Conservation (phyloP, 2,113 vertebrate species). For the Sminthopsis crassicaudata region DNA sequence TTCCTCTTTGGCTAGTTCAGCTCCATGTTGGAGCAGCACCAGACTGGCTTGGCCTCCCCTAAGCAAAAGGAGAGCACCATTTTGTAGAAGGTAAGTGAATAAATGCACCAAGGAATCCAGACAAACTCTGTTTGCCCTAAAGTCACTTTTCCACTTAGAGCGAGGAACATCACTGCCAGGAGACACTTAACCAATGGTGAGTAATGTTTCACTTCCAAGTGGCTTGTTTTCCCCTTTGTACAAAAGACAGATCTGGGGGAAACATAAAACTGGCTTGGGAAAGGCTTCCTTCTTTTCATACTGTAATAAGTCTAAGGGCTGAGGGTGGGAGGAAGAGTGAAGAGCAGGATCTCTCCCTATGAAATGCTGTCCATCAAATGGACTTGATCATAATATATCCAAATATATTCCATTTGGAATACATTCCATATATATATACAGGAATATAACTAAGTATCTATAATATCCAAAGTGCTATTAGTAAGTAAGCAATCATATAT, state of each 20-base stretch:
- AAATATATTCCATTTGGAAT: not conserved
- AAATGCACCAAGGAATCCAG: not conserved
- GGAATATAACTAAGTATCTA: too few relatives aligned
- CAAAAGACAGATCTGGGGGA: slow-evolving; percentile 72
- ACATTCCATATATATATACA: too few relatives aligned
- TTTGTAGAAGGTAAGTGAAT: not conserved
- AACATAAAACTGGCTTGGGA: slow-evolving; percentile 48
- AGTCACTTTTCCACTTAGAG: slow-evolving; percentile 53
- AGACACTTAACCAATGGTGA: slow-evolving; percentile 65
- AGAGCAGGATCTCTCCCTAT: not conserved
- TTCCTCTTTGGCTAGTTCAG: not conserved
- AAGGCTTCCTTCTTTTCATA: slow-evolving; percentile 36
- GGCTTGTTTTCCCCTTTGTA: slow-evolving; percentile 49
- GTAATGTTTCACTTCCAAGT: slow-evolving; percentile 60
- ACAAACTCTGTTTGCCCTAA: slow-evolving; percentile 50
- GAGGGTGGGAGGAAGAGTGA: not conserved
- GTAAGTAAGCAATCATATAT: not conserved
- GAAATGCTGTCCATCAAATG: not conserved
- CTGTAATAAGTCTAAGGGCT: slow-evolving; percentile 11
- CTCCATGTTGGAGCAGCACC: not conserved
- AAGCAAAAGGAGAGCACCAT: not conserved
- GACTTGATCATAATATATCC: not conserved
- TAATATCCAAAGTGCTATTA: not conserved
- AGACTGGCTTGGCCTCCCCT: not conserved
- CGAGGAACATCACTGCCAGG: slow-evolving; percentile 57